Conservation (phyloP, 2,113 vertebrate species). For the Ploceus nigricollis region DNA sequence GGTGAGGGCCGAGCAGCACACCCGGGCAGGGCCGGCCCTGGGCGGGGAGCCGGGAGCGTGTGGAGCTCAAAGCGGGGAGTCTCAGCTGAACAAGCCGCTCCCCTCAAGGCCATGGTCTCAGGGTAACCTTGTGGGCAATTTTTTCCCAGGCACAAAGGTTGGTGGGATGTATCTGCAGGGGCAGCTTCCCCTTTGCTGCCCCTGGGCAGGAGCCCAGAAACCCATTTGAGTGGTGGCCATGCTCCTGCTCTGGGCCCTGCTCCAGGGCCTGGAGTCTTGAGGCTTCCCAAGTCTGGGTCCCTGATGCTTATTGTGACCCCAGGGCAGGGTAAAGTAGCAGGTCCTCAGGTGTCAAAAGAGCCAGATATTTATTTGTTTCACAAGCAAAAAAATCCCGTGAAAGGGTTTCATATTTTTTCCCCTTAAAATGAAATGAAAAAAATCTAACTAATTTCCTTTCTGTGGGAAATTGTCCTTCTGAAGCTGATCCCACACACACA, state of each 20-base stretch:
- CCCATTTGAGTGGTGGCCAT: fast-evolving
- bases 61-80: not conserved
- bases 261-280: not conserved
- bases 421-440: not conserved
- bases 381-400: not conserved
- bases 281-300: not conserved
- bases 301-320: not conserved
- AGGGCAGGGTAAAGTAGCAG: not conserved
- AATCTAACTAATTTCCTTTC: not conserved
- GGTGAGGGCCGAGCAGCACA: fast-evolving
- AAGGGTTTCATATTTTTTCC: not conserved
- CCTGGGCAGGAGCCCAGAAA: not conserved
- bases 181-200: not conserved
- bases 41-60: not conserved
- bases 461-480: not conserved
- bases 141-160: not conserved
- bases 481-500: not conserved
- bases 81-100: not conserved
- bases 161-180: not conserved
- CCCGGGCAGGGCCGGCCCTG: not conserved
- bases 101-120: not conserved
- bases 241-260: not conserved
- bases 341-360: not conserved
- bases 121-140: not conserved
- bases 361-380: not conserved